Conservation (phyloP, 1,140 invertebrate genomes). For the Lasioglossum baleicum region DNA sequence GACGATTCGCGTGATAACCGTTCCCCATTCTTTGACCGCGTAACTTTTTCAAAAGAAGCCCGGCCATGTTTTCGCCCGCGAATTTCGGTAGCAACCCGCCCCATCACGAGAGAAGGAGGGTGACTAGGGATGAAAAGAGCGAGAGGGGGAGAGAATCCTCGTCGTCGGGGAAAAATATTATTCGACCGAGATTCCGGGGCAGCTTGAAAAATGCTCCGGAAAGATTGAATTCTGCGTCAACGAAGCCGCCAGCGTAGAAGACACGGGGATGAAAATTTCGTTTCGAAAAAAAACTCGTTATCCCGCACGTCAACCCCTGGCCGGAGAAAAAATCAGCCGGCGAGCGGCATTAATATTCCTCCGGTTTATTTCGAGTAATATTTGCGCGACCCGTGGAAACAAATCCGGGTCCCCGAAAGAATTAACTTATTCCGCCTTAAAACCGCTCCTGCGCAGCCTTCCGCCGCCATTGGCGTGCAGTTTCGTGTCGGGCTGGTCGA, state of each 20-base stretch:
- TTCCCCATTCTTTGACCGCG: background rate
- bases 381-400: constrained; percentile 21
- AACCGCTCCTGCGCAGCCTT: background rate
- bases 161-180: constrained; percentile 29
- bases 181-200: constrained; percentile 27
- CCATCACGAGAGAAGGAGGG: background rate
- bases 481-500: background rate
- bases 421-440: constrained; percentile 21
- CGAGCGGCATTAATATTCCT: constrained; percentile 38
- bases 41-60: background rate
- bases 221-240: constrained; percentile 51
- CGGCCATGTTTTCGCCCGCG: background rate
- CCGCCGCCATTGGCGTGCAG: background rate
- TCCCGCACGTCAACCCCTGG: background rate
- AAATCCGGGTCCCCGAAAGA: constrained; percentile 38
- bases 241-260: constrained; percentile 7
- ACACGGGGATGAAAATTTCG: constrained; percentile 46
- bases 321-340: constrained; percentile 24
- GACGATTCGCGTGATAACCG: background rate
- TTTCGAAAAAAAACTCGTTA: constrained; percentile 52
- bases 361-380: constrained; percentile 44
- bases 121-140: background rate
- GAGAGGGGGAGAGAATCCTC: background rate
- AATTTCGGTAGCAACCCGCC: background rate
- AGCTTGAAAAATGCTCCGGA: constrained; percentile 33